phyloP scores from a whole-genome alignment of 1,140 invertebrate species.

The Cherax quadricarinatus region DNA sequence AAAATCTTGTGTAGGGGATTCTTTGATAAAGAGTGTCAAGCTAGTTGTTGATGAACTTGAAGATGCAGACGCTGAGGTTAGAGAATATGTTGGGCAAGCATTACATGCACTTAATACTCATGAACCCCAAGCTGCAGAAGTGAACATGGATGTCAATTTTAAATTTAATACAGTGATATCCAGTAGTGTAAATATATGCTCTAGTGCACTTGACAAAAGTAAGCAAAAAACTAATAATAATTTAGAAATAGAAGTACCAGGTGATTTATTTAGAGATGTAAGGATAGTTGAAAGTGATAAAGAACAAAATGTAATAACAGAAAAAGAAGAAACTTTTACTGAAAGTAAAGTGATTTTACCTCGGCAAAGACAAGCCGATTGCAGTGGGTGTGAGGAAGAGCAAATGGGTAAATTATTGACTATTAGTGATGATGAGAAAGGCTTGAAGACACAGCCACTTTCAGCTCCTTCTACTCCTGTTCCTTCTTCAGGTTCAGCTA shows the following conservation, averaged over 20 bases:
- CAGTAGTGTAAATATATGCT: conserved; percentile 33
- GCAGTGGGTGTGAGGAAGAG: not conserved
- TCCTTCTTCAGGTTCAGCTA: conserved; percentile 19
- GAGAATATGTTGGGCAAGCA: not conserved
- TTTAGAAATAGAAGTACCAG: conserved; percentile 39
- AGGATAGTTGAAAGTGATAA: not conserved
- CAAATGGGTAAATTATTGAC: conserved; percentile 8
- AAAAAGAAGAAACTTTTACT: conserved; percentile 29
- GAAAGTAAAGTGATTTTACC: conserved; percentile 22
- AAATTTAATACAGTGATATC: conserved; percentile 28
- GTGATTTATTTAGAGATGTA: conserved; percentile 44
- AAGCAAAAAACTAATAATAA: conserved; percentile 8
- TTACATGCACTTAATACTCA: not conserved
- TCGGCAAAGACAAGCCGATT: conserved; percentile 2
- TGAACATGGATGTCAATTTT: conserved; percentile 24
- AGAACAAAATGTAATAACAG: not conserved
- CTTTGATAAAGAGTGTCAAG: conserved; percentile 2
- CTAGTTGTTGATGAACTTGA: conserved; percentile 1
- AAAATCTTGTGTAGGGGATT: conserved; percentile 2
- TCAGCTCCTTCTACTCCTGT: conserved; percentile 61
- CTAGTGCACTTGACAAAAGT: not conserved
- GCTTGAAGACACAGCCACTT: conserved; percentile 25
- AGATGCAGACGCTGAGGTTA: not conserved
- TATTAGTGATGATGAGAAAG: conserved; percentile 9
- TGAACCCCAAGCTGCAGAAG: not conserved